phyloP scores from a whole-genome alignment of 2,113 vertebrate species.

The Corythoichthys haematopterus region DNA sequence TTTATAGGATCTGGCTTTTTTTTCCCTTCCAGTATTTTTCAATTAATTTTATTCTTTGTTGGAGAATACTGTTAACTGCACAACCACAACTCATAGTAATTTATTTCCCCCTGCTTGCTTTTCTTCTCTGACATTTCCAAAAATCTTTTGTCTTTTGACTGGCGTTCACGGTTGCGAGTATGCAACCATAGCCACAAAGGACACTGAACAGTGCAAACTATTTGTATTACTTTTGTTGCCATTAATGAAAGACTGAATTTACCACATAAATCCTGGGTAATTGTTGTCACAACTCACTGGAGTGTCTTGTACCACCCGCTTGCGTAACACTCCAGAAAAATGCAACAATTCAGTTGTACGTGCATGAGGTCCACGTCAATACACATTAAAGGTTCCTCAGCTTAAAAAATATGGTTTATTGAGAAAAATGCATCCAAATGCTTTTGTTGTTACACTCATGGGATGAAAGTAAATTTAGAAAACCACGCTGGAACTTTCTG shows the following conservation, averaged over 20 bases:
- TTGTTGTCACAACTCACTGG: not conserved
- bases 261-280: not conserved
- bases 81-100: not conserved
- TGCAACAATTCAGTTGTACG: not conserved
- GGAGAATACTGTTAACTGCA: not conserved
- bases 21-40: not conserved
- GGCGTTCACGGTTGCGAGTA: not conserved
- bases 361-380: not conserved
- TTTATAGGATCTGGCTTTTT: no score
- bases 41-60: not conserved
- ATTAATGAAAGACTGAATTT: not conserved
- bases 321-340: not conserved
- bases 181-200: slow-evolving; percentile 2
- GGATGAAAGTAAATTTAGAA: no score
- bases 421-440: no score
- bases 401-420: no score
- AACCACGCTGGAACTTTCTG: no score
- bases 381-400: not conserved
- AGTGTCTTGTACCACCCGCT: not conserved
- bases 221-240: not conserved
- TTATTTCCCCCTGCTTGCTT: not conserved
- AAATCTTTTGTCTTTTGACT: not conserved
- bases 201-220: not conserved
- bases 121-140: not conserved
- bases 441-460: no score